Conservation (phyloP, 2,797 vertebrate species). For the Ptychadena robeensis region DNA sequence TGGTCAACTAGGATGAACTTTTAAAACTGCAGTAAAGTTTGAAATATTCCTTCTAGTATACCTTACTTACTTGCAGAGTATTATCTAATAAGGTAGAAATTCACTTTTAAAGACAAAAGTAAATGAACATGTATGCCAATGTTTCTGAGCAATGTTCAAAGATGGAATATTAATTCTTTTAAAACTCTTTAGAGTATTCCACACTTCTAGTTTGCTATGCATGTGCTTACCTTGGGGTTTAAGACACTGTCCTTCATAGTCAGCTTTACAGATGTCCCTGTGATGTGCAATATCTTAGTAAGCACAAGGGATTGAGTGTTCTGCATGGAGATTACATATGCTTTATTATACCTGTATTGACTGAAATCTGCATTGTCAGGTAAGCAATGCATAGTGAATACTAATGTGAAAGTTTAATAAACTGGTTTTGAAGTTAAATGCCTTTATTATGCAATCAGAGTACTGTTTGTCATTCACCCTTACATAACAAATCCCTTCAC, state of each 20-base stretch:
- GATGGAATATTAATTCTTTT: neutral
- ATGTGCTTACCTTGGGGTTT: conserved; percentile 6
- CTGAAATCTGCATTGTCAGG: conserved; percentile 33
- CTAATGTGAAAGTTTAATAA: conserved; percentile 12
- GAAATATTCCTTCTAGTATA: no score
- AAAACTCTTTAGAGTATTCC: neutral
- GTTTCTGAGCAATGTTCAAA: neutral
- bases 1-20: no score
- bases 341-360: conserved; percentile 28
- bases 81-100: neutral
- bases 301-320: conserved; percentile 42
- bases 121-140: neutral
- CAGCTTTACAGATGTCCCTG: conserved; percentile 28
- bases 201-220: conserved; percentile 3
- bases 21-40: no score
- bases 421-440: neutral
- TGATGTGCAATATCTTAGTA: conserved; percentile 23
- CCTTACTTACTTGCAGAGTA: no score
- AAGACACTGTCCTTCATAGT: conserved; percentile 17
- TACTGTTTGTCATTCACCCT: neutral
- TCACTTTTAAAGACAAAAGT: neutral
- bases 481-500: neutral
- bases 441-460: neutral
- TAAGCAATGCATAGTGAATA: conserved; percentile 14
- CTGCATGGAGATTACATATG: conserved; percentile 25